Percentiles rank a stretch among this genome's conserved stretches.
phyloP scores from a whole-genome alignment of 2,888 invertebrate genomes.

The Thera obeliscata region DNA sequence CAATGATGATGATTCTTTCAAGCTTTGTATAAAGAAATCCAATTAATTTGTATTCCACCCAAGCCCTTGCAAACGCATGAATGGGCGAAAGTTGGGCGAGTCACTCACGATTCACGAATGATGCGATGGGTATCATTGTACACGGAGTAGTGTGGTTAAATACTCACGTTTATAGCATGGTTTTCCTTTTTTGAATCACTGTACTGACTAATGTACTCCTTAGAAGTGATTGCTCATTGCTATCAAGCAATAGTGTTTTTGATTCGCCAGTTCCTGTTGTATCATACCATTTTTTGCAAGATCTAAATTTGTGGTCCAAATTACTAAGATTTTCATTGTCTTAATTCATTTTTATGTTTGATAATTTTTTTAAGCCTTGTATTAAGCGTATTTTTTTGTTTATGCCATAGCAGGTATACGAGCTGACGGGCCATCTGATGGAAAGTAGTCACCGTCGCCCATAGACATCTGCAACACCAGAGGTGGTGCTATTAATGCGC shows the following conservation, averaged over 20 bases:
- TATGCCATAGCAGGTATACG: too few species aligned
- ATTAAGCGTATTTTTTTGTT: neutral
- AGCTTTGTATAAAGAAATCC: slow-evolving; percentile 8
- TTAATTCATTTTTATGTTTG: too few species aligned
- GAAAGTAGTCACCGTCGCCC: too few species aligned
- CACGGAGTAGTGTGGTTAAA: slow-evolving; percentile 52
- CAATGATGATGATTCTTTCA: neutral
- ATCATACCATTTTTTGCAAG: too few species aligned
- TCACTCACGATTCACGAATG: slow-evolving; percentile 58
- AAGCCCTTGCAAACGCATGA: slow-evolving; percentile 49
- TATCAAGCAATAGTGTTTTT: slow-evolving; percentile 12
- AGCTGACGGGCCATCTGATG: too few species aligned
- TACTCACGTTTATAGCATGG: slow-evolving; percentile 43
- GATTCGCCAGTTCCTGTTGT: neutral
- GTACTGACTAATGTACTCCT: slow-evolving; percentile 22
- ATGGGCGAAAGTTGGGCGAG: slow-evolving; percentile 73
- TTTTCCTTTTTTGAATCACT: slow-evolving; percentile 38
- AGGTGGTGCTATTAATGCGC: too few species aligned
- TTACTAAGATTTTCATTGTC: too few species aligned
- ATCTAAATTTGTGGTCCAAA: too few species aligned
- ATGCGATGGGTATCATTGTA: slow-evolving; percentile 50
- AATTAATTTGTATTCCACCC: slow-evolving; percentile 36
- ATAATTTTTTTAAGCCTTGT: too few species aligned
- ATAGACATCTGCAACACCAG: too few species aligned
- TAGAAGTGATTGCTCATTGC: slow-evolving; percentile 19